Conservation (phyloP, 1,140 invertebrate genomes). For the Drosophila nannoptera region DNA sequence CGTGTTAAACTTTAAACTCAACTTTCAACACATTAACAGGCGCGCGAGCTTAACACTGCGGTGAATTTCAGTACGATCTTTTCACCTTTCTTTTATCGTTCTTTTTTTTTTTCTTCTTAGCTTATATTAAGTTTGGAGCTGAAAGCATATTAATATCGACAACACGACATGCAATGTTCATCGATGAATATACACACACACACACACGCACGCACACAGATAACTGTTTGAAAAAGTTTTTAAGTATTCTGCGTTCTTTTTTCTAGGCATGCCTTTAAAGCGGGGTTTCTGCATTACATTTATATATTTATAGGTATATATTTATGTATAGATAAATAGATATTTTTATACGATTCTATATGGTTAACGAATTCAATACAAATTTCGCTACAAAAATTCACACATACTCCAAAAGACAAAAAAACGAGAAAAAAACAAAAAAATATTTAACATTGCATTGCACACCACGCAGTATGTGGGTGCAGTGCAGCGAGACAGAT, state of each 20-base stretch:
- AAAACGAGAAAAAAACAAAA: slow-evolving; percentile 5
- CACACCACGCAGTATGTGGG: slow-evolving; percentile 5
- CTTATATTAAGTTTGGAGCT: slow-evolving; percentile 4
- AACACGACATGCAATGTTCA: slow-evolving; percentile 34
- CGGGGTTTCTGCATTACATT: slow-evolving; percentile 38
- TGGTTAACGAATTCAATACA: slow-evolving; percentile 16
- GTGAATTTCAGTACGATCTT: slow-evolving; percentile 14
- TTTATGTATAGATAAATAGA: too few species aligned
- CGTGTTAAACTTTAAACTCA: slow-evolving; percentile 53
- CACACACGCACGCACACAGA: slow-evolving; percentile 27
- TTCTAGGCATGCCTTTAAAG: slow-evolving; percentile 65
- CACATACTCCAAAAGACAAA: slow-evolving; percentile 20
- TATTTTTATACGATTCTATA: background rate
- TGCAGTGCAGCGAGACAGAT: slow-evolving; percentile 8
- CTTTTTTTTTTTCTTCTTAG: slow-evolving; percentile 1
- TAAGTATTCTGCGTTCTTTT: slow-evolving; percentile 10
- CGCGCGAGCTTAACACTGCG: slow-evolving; percentile 12
- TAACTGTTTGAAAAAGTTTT: slow-evolving; percentile 7
- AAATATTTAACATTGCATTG: slow-evolving; percentile 11
- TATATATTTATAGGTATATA: background rate
- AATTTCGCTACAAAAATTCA: slow-evolving; percentile 36
- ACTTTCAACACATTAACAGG: slow-evolving; percentile 34
- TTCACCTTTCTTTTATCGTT: slow-evolving; percentile 5
- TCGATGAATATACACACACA: slow-evolving; percentile 28
- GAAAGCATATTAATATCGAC: slow-evolving; percentile 25